Conservation (phyloP, 2,888 invertebrate species). For the Cantharis rustica region DNA sequence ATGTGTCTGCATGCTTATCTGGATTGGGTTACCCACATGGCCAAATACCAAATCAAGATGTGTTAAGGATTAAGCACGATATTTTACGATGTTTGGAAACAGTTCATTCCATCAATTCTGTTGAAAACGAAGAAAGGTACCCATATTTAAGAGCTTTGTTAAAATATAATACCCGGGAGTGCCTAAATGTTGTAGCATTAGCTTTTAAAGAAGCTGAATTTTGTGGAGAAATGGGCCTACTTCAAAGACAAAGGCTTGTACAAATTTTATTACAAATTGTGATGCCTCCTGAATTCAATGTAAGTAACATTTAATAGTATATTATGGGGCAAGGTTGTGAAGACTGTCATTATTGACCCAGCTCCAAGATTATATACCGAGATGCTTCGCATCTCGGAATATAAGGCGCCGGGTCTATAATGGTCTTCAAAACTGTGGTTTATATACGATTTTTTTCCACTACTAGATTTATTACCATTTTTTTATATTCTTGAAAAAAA, state of each 20-base stretch:
- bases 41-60: constrained; percentile 66
- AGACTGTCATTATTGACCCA: no score
- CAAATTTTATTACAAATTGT: constrained; percentile 79
- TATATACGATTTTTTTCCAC: no score
- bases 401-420: no score
- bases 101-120: constrained; percentile 67
- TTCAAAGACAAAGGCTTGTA: constrained; percentile 76
- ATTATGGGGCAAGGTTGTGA: no score
- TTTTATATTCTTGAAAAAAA: no score
- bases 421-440: no score
- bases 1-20: constrained; percentile 85
- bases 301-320: no score
- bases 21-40: constrained; percentile 83
- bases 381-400: no score
- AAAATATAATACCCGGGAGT: constrained; percentile 83
- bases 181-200: constrained; percentile 81
- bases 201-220: constrained; percentile 85
- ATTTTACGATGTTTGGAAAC: constrained; percentile 72
- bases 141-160: constrained; percentile 76
- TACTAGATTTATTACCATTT: no score
- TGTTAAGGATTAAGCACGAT: constrained; percentile 73
- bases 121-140: constrained; percentile 67
- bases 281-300: constrained; percentile 68
- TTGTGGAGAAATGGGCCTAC: constrained; percentile 70
- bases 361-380: no score